Conservation (phyloP, 2,797 vertebrate genomes). For the Lophotriccus pileatus region DNA sequence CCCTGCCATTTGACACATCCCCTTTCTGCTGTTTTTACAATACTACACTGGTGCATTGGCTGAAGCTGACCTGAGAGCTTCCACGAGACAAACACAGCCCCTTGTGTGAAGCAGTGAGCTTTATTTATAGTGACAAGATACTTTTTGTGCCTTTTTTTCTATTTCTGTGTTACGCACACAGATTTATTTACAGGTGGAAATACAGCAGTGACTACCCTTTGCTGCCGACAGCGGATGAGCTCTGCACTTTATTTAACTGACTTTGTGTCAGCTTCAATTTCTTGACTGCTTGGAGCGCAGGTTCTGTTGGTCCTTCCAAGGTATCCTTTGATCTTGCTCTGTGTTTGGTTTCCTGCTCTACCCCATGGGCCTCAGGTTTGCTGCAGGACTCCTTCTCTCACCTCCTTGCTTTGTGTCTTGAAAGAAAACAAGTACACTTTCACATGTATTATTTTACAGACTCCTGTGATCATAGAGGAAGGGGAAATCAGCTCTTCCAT, state of each 20-base stretch:
- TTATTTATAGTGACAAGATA: slow-evolving; percentile 73
- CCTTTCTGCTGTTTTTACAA: slow-evolving; percentile 5
- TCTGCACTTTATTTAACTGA: slow-evolving; percentile 68
- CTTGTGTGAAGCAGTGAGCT: slow-evolving; percentile 56
- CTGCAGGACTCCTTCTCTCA: background rate
- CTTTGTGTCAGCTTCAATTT: slow-evolving; percentile 73
- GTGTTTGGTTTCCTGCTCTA: slow-evolving; percentile 23
- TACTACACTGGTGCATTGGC: background rate
- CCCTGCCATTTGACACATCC: background rate
- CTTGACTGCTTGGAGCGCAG: slow-evolving; percentile 35
- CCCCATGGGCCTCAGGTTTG: background rate
- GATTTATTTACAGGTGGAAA: slow-evolving; percentile 64
- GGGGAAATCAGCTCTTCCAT: background rate
- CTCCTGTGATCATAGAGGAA: background rate
- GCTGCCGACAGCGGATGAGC: background rate
- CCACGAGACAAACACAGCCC: background rate
- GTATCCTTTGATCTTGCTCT: slow-evolving; percentile 56
- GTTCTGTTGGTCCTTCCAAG: slow-evolving; percentile 42
- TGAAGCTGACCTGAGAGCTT: slow-evolving; percentile 47
- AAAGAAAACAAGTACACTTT: background rate
- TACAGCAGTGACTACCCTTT: slow-evolving; percentile 7
- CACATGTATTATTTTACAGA: background rate
- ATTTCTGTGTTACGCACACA: slow-evolving; percentile 44
- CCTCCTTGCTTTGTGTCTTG: background rate
- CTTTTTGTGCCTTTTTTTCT: slow-evolving; percentile 56